Conservation (phyloP, 2,888 invertebrate genomes). For the Drosophila barbarae region DNA sequence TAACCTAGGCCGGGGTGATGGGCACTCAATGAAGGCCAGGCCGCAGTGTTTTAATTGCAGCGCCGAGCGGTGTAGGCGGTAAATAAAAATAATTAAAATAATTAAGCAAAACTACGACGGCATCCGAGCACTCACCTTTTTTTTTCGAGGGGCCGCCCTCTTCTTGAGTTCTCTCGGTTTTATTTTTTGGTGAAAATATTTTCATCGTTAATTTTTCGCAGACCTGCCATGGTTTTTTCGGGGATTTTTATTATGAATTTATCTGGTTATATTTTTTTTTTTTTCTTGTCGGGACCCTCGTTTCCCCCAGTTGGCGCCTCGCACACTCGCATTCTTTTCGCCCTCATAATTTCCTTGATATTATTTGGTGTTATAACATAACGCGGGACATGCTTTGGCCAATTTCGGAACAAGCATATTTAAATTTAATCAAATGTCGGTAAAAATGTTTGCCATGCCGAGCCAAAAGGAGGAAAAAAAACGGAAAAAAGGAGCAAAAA, state of each 20-base stretch:
- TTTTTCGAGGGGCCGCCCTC: conserved; percentile 2
- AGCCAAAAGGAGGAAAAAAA: conserved; percentile 32
- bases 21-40: conserved; percentile 45
- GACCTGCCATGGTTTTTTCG: conserved; percentile 14
- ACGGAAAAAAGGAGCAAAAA: conserved; percentile 19
- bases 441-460: conserved; percentile 67
- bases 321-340: conserved; percentile 18
- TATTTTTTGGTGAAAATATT: conserved; percentile 49
- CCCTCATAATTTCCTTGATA: conserved; percentile 41
- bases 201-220: conserved; percentile 41
- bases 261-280: conserved; percentile 12
- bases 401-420: conserved; percentile 68
- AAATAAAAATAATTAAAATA: conserved; percentile 71
- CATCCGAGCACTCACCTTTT: conserved; percentile 35
- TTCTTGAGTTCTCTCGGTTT: conserved; percentile 30
- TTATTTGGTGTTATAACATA: conserved; percentile 43
- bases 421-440: conserved; percentile 73
- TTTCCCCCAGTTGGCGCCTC: background rate
- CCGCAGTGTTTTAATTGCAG: conserved; percentile 67
- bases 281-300: background rate
- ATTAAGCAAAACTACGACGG: conserved; percentile 70
- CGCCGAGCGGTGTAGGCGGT: conserved; percentile 53
- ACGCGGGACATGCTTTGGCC: conserved; percentile 51
- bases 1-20: conserved; percentile 16
- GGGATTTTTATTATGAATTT: conserved; percentile 33